Evolutionary conservation across 2,888 invertebrate species (phyloP).

Genomic region (Trachelus troglodyta): DNA sequence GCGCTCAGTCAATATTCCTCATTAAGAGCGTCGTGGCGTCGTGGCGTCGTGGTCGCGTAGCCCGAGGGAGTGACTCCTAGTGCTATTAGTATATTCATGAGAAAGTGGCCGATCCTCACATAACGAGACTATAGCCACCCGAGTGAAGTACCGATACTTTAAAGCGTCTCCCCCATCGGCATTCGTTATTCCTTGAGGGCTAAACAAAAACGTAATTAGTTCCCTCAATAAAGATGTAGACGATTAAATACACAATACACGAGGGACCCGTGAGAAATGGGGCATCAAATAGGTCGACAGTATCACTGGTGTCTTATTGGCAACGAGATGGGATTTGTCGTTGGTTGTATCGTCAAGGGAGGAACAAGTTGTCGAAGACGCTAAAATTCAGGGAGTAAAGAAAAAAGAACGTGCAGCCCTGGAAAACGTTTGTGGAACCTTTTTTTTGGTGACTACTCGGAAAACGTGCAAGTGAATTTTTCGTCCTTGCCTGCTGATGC

Average conservation of each 20-base stretch:
- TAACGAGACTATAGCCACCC: slow-evolving; percentile 24
- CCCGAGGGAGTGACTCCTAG: slow-evolving; percentile 38
- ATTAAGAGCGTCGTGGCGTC: slow-evolving; percentile 40
- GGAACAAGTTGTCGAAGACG: too few species aligned
- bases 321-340: too few species aligned
- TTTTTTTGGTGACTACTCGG: too few species aligned
- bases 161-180: background rate
- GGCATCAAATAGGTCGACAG: slow-evolving; percentile 46
- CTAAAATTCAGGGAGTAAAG: too few species aligned
- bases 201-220: slow-evolving; percentile 57
- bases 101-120: slow-evolving; percentile 33
- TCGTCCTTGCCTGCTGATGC: too few species aligned
- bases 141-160: slow-evolving; percentile 14
- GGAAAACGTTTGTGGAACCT: too few species aligned
- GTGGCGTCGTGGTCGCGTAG: slow-evolving; percentile 24
- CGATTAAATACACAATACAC: slow-evolving; percentile 45
- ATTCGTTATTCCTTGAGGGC: slow-evolving; percentile 27
- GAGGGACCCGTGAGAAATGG: slow-evolving; percentile 42
- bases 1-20: slow-evolving; percentile 40
- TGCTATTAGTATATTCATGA: slow-evolving; percentile 60
- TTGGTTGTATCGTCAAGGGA: too few species aligned
- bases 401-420: too few species aligned
- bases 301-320: background rate
- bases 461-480: too few species aligned
- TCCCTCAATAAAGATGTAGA: slow-evolving; percentile 31